Base-by-base conservation (phyloP, 1,140 invertebrate species). In the Conus betulinus region DNA sequence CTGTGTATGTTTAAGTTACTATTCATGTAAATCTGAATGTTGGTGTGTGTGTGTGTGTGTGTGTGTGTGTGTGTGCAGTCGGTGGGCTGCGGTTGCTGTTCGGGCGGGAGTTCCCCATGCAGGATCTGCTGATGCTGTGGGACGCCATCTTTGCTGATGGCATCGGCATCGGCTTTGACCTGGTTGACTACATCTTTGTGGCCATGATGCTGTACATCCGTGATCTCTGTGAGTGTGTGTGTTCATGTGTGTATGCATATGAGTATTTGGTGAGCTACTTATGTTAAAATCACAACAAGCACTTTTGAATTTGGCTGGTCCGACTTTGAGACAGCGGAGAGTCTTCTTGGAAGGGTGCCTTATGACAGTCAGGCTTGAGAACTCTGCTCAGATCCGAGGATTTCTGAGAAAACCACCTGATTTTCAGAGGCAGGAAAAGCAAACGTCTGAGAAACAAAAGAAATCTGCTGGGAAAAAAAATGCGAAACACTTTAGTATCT, bases 81-180 rank as follows among this genome's bases (percentile, higher is more conserved):
- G 97, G 3, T 98, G 97, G n/a, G 97, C 94, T 98, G 17, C 96
- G 97, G 17, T 94, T 98, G 71, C 94, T 98, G 4, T 98, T 98
- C 95, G 97, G 97, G 0, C 96, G 97, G 23, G 97, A 98, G 94
- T 98, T 98, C 94, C 96, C 97, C 25, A 96, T 98, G 85, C 95
- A 97, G 76, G 97, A 98, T 92, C 94, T 98, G 57, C 95, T 98
- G 17, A 96, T 97, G 52, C 93, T 98, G 3, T 98, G 97, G 97
- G 97, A 98, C 91, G 97, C 97, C 60, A 96, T 98, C 57, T 97
- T 98, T 95, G 96, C 97, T 10, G 97, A 97, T 91, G 96, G 96
- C n/a, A n/a, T n/a, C n/a, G n/a, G n/a, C n/a, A 96, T 97, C 25
- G 95, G 96, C 88, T 96, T 98, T 92, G 96, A 97, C 55, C 95